Conservation (phyloP, 2,888 invertebrate species). For the Tinea semifulvella region DNA sequence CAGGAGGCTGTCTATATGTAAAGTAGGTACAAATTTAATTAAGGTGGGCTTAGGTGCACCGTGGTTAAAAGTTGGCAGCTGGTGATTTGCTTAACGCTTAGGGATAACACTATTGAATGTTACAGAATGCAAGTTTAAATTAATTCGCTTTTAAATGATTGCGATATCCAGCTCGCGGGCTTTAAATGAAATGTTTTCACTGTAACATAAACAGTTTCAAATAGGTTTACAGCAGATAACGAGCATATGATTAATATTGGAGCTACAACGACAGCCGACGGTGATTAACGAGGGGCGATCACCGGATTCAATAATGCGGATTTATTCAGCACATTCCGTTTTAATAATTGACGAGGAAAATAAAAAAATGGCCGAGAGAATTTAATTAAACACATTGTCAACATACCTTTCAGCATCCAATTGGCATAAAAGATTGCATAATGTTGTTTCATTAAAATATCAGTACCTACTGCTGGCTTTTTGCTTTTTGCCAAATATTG, state of each 20-base stretch:
- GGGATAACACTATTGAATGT: too few relatives aligned
- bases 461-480: too few relatives aligned
- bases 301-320: conserved; percentile 37
- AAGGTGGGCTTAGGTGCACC: too few relatives aligned
- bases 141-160: not conserved
- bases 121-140: too few relatives aligned
- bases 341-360: conserved; percentile 12
- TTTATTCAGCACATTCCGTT: conserved; percentile 27
- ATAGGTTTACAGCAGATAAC: conserved; percentile 39
- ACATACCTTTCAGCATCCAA: conserved; percentile 5
- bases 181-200: conserved; percentile 8
- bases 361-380: conserved; percentile 13
- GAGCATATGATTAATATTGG: conserved; percentile 48
- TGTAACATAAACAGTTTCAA: conserved; percentile 14
- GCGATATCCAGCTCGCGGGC: not conserved
- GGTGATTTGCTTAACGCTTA: too few relatives aligned
- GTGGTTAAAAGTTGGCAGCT: too few relatives aligned
- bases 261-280: conserved; percentile 28
- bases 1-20: too few relatives aligned
- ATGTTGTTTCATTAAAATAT: conserved; percentile 6
- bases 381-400: conserved; percentile 12
- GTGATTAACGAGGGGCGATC: conserved; percentile 51
- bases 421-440: conserved; percentile 4
- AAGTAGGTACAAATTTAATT: too few relatives aligned
- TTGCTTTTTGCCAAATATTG: too few relatives aligned